These are phyloP conservation scores for Lamellibrachia luymesi DNA, from an alignment of 1,140 invertebrate species.

Conservation along the genomic window DNA sequence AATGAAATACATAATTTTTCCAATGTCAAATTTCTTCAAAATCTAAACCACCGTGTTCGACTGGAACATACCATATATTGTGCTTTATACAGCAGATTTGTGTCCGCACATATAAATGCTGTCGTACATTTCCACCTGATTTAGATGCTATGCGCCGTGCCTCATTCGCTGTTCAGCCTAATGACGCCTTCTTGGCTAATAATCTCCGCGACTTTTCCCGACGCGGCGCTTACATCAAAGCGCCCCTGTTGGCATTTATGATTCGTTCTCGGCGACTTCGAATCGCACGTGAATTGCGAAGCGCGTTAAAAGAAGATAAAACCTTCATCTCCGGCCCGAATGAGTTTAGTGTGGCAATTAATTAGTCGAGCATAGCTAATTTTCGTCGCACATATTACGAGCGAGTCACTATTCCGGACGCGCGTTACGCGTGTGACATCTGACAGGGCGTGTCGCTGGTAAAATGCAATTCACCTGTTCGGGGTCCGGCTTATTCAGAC, in stretches of 20 bases:
- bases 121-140: no score
- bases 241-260: background rate
- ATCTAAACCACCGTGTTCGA: no score
- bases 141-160: no score
- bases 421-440: background rate
- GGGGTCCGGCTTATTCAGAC: no score
- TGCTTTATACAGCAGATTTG: no score
- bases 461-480: background rate
- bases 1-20: no score
- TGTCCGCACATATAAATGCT: no score
- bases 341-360: background rate
- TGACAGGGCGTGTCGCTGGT: background rate
- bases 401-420: background rate
- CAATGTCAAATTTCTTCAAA: no score
- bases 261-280: background rate
- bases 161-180: background rate
- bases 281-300: background rate
- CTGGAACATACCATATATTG: no score
- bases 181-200: background rate
- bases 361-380: background rate
- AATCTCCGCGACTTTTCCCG: background rate
- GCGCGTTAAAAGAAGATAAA: constrained; percentile 5
- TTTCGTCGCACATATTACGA: background rate
- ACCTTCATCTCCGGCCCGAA: background rate
- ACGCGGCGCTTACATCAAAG: background rate